A percentile compares a stretch with the other conserved stretches of the same genome.
Evolutionary conservation across 2,113 vertebrate genomes (phyloP).

Genomic region (Dasyornis broadbenti): DNA sequence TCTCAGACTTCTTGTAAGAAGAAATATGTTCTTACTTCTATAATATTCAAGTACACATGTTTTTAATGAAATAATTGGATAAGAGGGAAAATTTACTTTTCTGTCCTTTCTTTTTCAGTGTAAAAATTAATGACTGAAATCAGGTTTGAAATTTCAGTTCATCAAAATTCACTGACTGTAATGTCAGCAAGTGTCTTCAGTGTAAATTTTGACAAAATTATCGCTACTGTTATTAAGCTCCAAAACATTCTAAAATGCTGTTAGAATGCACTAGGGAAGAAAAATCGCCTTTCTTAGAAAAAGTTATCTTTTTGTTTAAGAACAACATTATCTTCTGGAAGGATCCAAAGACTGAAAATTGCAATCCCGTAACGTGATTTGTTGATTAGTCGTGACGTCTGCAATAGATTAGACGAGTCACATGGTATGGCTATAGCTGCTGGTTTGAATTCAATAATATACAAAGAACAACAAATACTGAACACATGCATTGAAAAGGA

Average conservation of each 20-base stretch:
- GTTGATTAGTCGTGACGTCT: background rate
- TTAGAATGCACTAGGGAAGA: background rate
- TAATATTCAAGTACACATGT: background rate
- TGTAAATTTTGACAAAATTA: background rate
- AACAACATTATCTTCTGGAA: background rate
- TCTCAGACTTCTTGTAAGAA: background rate
- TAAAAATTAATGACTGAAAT: background rate
- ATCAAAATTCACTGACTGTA: background rate
- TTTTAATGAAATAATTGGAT: background rate
- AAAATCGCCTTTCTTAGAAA: background rate
- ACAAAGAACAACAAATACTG: background rate
- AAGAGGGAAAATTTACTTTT: background rate
- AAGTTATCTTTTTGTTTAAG: background rate
- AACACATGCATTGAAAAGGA: fast-evolving
- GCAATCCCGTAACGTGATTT: background rate
- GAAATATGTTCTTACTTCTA: background rate
- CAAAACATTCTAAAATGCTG: background rate
- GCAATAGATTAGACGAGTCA: background rate
- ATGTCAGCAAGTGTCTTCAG: background rate
- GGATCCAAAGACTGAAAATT: background rate
- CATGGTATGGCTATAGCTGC: background rate
- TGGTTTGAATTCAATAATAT: background rate
- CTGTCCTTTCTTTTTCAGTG: background rate
- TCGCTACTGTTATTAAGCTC: background rate
- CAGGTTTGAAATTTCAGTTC: background rate